A percentile compares a stretch with the other conserved stretches of the same genome.
phyloP scores from a whole-genome alignment of 2,797 vertebrate genomes.

The Pseudomugil tenellus region DNA sequence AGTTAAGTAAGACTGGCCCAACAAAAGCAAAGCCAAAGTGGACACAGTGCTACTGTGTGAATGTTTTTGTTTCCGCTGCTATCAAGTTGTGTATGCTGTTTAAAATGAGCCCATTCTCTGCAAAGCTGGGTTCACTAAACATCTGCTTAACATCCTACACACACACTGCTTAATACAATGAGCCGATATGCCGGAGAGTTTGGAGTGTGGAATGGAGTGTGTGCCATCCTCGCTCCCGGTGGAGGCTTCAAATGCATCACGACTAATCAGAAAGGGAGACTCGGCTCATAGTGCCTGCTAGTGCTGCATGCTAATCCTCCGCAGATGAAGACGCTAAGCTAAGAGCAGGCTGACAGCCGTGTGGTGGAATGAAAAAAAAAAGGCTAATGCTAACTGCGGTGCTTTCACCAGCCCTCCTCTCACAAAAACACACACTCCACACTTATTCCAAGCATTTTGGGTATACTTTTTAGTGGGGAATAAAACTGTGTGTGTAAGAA shows the following conservation, averaged over 20 bases:
- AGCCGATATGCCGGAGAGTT: conserved; percentile 52
- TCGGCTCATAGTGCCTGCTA: conserved; percentile 52
- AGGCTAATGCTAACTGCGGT: conserved; percentile 69
- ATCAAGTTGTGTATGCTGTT: conserved; percentile 32
- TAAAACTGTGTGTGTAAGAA: conserved; percentile 22
- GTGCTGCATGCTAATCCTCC: conserved; percentile 72
- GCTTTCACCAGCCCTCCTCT: conserved; percentile 9
- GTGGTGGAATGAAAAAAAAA: conserved; percentile 38
- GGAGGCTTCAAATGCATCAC: conserved; percentile 73
- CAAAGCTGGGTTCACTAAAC: conserved; percentile 62
- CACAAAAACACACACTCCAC: conserved; percentile 7
- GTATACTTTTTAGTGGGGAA: conserved; percentile 26
- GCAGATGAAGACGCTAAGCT: conserved; percentile 77
- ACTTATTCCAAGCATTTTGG: conserved; percentile 21
- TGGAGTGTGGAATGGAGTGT: conserved; percentile 40
- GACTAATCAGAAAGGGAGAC: conserved; percentile 64
- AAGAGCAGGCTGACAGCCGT: conserved; percentile 69
- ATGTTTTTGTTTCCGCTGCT: conserved; percentile 25
- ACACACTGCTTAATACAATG: conserved; percentile 63
- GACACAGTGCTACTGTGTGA: conserved; percentile 10
- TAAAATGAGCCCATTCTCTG: conserved; percentile 26
- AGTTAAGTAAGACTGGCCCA: conserved; percentile 1
- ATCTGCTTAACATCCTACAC: conserved; percentile 72
- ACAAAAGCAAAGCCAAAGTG: conserved; percentile 16
- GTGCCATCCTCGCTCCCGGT: conserved; percentile 39